These are phyloP conservation scores for Leptopilina boulardi DNA, from an alignment of 1,140 invertebrate genomes.

Conservation along the genomic window DNA sequence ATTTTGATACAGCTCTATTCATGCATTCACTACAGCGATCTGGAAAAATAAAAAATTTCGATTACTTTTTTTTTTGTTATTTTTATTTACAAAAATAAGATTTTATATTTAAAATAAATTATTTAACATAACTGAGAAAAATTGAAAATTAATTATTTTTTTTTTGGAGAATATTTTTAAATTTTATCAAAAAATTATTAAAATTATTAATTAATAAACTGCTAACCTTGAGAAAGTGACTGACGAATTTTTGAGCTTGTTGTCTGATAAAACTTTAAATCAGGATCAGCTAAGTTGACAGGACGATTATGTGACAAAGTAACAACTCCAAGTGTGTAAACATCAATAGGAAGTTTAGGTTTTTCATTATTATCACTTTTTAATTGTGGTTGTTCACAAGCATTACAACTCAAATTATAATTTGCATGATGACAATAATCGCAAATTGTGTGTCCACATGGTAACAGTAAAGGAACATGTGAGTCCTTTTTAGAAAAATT, in stretches of 20 bases:
- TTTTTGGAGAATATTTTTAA: no score
- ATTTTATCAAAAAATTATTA: background rate
- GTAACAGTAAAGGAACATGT: constrained; percentile 64
- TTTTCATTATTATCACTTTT: background rate
- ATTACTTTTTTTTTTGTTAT: background rate
- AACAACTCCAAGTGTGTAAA: constrained; percentile 60
- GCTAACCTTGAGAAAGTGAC: constrained; percentile 49
- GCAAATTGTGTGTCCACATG: constrained; percentile 73
- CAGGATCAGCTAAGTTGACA: constrained; percentile 44
- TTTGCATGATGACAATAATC: constrained; percentile 55
- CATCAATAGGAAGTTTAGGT: constrained; percentile 51
- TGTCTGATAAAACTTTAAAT: constrained; percentile 55
- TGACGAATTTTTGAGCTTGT: constrained; percentile 39
- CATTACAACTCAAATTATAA: constrained; percentile 43
- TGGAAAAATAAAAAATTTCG: constrained; percentile 49
- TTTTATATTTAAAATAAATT: background rate
- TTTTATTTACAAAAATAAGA: background rate
- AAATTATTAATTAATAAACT: no score
- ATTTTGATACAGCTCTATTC: constrained; percentile 50
- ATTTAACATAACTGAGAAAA: no score
- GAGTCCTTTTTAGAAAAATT: constrained; percentile 11
- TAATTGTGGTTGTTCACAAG: constrained; percentile 10
- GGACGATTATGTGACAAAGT: constrained; percentile 23
- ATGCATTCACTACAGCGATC: constrained; percentile 64
- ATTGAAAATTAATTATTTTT: no score